Evolutionary conservation across 2,888 invertebrate genomes (phyloP), one percentile per base, ranked within the genome.

Genomic region (Aphodius sticticus): DNA sequence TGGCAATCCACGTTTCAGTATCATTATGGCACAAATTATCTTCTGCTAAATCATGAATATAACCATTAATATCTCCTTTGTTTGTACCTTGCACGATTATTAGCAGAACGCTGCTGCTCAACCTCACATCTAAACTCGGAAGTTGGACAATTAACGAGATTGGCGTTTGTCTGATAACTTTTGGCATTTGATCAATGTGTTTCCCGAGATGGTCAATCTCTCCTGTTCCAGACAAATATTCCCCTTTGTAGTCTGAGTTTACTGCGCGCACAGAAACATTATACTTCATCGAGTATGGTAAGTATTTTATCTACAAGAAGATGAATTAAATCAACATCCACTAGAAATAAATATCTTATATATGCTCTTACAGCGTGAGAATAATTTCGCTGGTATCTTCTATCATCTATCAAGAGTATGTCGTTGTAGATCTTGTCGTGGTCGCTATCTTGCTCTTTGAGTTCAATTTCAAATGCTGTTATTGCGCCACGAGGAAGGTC

Each of bases 1-100:
- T 84, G 14, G 87, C 86, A 36, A 88, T 83, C 88, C 88, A 88
- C 14, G 86, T 85, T n/a, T 85, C 77, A 38, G 87, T 88, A 83
- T 83, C 87, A 37, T 84, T 83, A 80, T 87, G 85, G 79, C 88
- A 89, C 81, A 88, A 81, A 14, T 16, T 36, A 82, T 86, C 84
- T 74, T 86, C 84, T 6, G 84, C 82, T n/a, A 86, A 75, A 78
- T 84, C 84, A 3, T 76, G 77, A 38, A 86, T 84, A 70, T 84
- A 82, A 12, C 84, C 79, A 7, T 72, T 16, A 26, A 85, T 81
- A 7, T 86, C 79, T 16, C 80, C 81, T 69, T 80, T 79, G 14
- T 78, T 83, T 38, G 82, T 81, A 79, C 86, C 83, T 84, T 89
- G 88, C 2, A 88, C 86, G 12, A 87, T 82, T 15, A 86, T 81